A percentile compares a stretch with the other conserved stretches of the same genome.
These are phyloP conservation scores for Varecia variegata DNA, from an alignment of 2,797 vertebrate species.

Conservation along the genomic window DNA sequence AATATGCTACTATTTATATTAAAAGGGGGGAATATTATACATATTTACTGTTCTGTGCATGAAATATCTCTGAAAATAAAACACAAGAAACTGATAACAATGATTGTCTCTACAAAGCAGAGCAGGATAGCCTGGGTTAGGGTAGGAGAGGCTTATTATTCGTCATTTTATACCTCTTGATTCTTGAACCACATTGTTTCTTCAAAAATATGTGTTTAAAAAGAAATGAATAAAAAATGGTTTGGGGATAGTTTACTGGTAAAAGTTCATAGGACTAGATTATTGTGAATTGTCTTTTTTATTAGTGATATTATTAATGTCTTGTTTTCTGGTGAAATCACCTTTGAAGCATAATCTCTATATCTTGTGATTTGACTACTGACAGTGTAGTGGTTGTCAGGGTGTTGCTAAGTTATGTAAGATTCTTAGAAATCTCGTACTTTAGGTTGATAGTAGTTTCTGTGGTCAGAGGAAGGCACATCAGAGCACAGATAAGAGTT, in stretches of 20 bases:
- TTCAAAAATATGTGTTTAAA: background rate
- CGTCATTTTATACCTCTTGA: background rate
- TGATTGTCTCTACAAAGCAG: constrained; percentile 23
- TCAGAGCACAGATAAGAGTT: constrained; percentile 42
- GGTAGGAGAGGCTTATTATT: background rate
- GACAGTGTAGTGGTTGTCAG: background rate
- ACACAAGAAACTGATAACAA: background rate
- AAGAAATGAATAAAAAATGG: background rate
- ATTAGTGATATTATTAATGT: background rate
- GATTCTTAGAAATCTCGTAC: constrained; percentile 57
- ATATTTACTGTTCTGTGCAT: background rate
- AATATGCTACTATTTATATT: background rate
- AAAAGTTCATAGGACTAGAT: background rate
- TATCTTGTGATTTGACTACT: constrained; percentile 38
- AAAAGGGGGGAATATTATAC: background rate
- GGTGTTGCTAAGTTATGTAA: constrained; percentile 25
- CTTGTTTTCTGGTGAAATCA: constrained; percentile 15
- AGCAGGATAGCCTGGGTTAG: background rate
- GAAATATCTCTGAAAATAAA: constrained; percentile 7
- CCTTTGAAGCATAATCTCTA: constrained; percentile 3
- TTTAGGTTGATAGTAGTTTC: constrained; percentile 17
- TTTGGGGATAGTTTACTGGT: background rate
- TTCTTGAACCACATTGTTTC: constrained; percentile 1
- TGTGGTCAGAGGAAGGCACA: constrained; percentile 40
- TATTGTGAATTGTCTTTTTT: background rate